A percentile compares a stretch with the other conserved stretches of the same genome.
Conservation (phyloP, 2,888 invertebrate species). For the Loripinus fragilis region DNA sequence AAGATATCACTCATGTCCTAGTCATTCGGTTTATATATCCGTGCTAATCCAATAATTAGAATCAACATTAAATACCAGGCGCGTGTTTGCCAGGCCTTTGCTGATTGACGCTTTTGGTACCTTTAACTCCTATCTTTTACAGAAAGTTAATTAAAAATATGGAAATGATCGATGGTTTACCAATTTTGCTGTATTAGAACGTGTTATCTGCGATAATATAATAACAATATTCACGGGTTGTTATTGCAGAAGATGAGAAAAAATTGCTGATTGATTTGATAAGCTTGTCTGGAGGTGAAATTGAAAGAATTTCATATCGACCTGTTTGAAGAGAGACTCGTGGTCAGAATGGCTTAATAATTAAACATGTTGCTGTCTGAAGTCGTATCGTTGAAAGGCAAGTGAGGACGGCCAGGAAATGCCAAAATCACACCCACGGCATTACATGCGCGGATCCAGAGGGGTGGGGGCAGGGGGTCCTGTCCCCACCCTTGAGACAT, state of each 20-base stretch:
- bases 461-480: too few species aligned
- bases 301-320: neutral
- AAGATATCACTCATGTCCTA: too few species aligned
- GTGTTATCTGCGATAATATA: slow-evolving; percentile 15
- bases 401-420: too few species aligned
- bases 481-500: too few species aligned
- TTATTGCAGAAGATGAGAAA: slow-evolving; percentile 6
- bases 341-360: too few species aligned
- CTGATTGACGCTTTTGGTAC: slow-evolving; percentile 16
- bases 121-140: neutral
- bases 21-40: neutral
- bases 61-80: slow-evolving; percentile 7
- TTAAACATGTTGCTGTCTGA: too few species aligned
- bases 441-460: too few species aligned
- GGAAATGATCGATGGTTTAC: slow-evolving; percentile 17
- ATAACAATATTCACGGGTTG: slow-evolving; percentile 17
- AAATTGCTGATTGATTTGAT: slow-evolving; percentile 15
- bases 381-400: too few species aligned
- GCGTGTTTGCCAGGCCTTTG: neutral
- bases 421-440: too few species aligned
- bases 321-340: neutral
- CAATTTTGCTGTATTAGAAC: neutral
- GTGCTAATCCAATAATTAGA: slow-evolving; percentile 8
- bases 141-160: slow-evolving; percentile 19
- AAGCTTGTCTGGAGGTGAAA: slow-evolving; percentile 16